Evolutionary conservation across 2,888 invertebrate genomes (phyloP), one percentile per base, ranked within the genome.

Genomic region (Drosophila borealis): DNA sequence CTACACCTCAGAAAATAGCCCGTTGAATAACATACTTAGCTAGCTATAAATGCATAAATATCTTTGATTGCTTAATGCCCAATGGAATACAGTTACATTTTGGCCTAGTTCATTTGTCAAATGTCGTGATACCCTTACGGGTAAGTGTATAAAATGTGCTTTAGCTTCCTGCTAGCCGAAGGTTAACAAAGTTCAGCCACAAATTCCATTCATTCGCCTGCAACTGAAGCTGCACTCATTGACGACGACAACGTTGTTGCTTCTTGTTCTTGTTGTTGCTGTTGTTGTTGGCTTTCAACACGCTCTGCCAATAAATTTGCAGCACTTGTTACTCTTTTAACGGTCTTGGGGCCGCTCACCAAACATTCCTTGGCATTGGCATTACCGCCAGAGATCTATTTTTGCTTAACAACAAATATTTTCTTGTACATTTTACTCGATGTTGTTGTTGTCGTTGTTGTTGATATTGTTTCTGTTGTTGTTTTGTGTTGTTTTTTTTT

Each of bases 311-410:
- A 85, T 85, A 85, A 85, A 88, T 85, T 85, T 81, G 67, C 83
- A 83, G 88, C 83, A 83, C 83, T 84, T 84, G 88, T 85, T 85
- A 78, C 86, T 74, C 81, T 85, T 83, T 85, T 85, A 80, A 85
- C 88, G 88, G 85, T 88, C 73, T 49, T 45, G 46, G 51, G 45
- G 36, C 78, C 80, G 69, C 61, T 85, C 71, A 75, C 79, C 69
- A 60, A 81, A 74, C 79, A 64, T 74, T 70, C 70, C 65, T 71
- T 67, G 71, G 87, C 85, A 79, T 81, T 81, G 76, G 68, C 72
- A 70, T 76, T 80, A 78, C 79, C 70, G 68, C 39, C 60, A 64
- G 61, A 76, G 78, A 76, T 77, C 75, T 77, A 76, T 76, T 87
- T 85, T 80, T 79, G 73, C 80, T 68, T 60, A 85, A 85, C 88